Percentiles rank a stretch among this genome's conserved stretches.
These are phyloP conservation scores for Xylocopa sonorina DNA, from an alignment of 1,140 invertebrate genomes.

Conservation along the genomic window DNA sequence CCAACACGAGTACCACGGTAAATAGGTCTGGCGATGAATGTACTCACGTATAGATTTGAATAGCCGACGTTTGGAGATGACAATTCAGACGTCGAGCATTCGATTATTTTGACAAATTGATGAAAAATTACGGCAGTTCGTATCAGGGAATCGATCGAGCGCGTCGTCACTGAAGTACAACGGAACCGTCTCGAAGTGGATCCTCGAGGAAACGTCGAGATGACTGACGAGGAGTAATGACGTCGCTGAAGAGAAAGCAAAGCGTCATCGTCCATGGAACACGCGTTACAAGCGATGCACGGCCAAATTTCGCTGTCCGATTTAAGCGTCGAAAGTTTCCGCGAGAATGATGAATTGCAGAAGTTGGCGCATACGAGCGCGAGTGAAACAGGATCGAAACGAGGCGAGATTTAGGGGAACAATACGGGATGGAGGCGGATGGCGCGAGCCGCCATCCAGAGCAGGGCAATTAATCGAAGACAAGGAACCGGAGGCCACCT, in stretches of 20 bases:
- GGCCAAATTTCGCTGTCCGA: background rate
- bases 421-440: too few relatives aligned
- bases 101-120: background rate
- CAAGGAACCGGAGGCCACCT: background rate
- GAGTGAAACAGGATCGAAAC: background rate
- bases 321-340: background rate
- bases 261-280: background rate
- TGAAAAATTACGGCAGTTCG: too few relatives aligned
- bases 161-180: background rate
- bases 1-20: too few relatives aligned
- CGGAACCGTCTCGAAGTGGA: background rate
- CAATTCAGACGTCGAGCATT: fast-evolving
- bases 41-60: too few relatives aligned
- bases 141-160: background rate
- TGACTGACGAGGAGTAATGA: conserved; percentile 19
- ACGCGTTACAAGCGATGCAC: background rate
- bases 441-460: background rate
- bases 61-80: too few relatives aligned
- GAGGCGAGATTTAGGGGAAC: background rate
- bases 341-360: background rate
- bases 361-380: background rate
- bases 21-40: too few relatives aligned
- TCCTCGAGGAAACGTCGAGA: background rate
- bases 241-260: background rate
- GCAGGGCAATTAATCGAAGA: conserved; percentile 10